Evolutionary conservation across 2,113 vertebrate genomes (phyloP).

Genomic region (Podarcis cretensis): DNA sequence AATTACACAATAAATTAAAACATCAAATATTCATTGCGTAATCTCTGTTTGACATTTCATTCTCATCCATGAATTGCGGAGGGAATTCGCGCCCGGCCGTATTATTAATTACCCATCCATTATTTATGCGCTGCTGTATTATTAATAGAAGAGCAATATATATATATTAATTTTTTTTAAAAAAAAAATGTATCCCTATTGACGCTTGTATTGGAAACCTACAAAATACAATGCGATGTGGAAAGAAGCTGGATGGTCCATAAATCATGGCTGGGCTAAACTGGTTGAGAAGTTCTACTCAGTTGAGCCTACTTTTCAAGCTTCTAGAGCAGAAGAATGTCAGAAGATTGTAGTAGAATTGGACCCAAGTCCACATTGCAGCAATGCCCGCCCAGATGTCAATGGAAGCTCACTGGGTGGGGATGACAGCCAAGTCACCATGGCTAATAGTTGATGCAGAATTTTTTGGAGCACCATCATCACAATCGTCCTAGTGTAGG

Average conservation of each 20-base stretch:
- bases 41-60: slow-evolving; percentile 49
- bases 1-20: slow-evolving; percentile 49
- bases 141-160: slow-evolving; percentile 58
- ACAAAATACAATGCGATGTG: background rate
- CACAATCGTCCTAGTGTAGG: no score
- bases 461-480: background rate
- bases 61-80: slow-evolving; percentile 38
- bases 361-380: background rate
- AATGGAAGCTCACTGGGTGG: background rate
- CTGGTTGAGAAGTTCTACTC: no score
- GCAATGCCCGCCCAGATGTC: background rate
- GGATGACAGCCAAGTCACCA: background rate
- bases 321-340: background rate
- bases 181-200: slow-evolving; percentile 33
- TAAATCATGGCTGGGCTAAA: background rate
- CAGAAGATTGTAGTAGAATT: background rate
- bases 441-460: background rate
- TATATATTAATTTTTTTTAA: background rate
- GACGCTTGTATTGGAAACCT: background rate
- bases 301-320: background rate
- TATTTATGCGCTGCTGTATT: slow-evolving; percentile 57
- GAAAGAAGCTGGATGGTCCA: background rate
- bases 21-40: slow-evolving; percentile 60
- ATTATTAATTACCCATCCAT: slow-evolving; percentile 56
- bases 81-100: slow-evolving; percentile 27